Evolutionary conservation across 2,888 invertebrate genomes (phyloP).

Genomic region (Epiblema foenella): DNA sequence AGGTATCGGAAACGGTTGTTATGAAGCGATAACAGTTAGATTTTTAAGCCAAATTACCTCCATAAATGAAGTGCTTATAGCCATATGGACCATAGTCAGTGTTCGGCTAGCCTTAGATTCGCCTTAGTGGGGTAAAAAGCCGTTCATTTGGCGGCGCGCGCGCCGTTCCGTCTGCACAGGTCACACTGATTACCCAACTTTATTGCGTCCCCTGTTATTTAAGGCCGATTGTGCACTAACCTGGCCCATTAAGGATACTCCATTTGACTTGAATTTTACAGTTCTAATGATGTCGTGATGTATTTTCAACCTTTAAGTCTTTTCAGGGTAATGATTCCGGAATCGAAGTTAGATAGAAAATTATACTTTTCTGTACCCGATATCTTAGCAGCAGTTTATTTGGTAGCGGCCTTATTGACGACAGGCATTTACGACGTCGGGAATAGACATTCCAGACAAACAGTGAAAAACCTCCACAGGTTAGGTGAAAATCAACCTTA

Average conservation of each 20-base stretch:
- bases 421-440: no score
- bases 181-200: slow-evolving; percentile 47
- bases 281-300: slow-evolving; percentile 36
- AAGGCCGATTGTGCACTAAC: slow-evolving; percentile 45
- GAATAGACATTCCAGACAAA: no score
- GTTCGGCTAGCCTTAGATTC: slow-evolving; percentile 24
- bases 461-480: no score
- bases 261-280: slow-evolving; percentile 27
- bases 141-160: slow-evolving; percentile 22
- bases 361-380: slow-evolving; percentile 1
- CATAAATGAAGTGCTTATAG: background rate
- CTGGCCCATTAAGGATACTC: slow-evolving; percentile 14
- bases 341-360: slow-evolving; percentile 13
- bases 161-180: slow-evolving; percentile 27
- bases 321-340: slow-evolving; percentile 12
- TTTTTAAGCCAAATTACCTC: background rate
- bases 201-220: slow-evolving; percentile 47
- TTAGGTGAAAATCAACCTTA: no score
- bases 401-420: background rate
- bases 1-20: no score
- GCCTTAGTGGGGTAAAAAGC: slow-evolving; percentile 38
- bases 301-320: slow-evolving; percentile 23
- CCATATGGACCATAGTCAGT: background rate
- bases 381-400: background rate
- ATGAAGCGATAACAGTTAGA: no score